These are phyloP conservation scores for Parochlus steinenii DNA, from an alignment of 2,888 invertebrate species.

Conservation along the genomic window DNA sequence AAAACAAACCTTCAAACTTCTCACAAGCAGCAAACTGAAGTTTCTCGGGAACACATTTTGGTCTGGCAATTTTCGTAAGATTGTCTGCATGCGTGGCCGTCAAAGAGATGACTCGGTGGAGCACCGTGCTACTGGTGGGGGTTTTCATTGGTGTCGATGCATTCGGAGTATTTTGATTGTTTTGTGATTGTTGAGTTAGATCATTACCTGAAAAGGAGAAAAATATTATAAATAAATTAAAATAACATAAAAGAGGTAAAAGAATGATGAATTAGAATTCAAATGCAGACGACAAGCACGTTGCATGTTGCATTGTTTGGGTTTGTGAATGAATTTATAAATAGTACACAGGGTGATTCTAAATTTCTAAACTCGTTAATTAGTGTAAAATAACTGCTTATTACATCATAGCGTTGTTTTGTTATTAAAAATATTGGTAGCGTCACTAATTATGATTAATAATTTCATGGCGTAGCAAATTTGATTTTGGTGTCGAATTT, in stretches of 20 bases:
- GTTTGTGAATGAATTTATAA: too few species aligned
- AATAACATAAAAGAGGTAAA: conserved; percentile 5
- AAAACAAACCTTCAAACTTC: conserved; percentile 74
- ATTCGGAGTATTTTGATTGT: conserved; percentile 8
- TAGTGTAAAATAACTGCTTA: too few species aligned
- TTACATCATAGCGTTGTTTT: too few species aligned
- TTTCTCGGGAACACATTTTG: conserved; percentile 70
- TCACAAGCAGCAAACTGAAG: conserved; percentile 73
- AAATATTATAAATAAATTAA: conserved; percentile 13
- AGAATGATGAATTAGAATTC: not conserved
- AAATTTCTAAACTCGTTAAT: too few species aligned
- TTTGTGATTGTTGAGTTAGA: conserved; percentile 31
- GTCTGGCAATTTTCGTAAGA: conserved; percentile 37
- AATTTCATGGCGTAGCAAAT: too few species aligned
- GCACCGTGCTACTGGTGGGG: conserved; percentile 44
- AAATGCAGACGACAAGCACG: too few species aligned
- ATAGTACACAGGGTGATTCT: too few species aligned
- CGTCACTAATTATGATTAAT: too few species aligned
- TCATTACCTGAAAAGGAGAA: conserved; percentile 21
- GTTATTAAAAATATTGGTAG: too few species aligned
- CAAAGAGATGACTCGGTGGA: conserved; percentile 71
- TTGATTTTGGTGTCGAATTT: too few species aligned
- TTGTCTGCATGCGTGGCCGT: conserved; percentile 43
- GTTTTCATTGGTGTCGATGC: conserved; percentile 9
- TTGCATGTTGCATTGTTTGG: too few species aligned